These are phyloP conservation scores for Saiga tatarica DNA, from an alignment of 2,113 vertebrate species.

Conservation along the genomic window DNA sequence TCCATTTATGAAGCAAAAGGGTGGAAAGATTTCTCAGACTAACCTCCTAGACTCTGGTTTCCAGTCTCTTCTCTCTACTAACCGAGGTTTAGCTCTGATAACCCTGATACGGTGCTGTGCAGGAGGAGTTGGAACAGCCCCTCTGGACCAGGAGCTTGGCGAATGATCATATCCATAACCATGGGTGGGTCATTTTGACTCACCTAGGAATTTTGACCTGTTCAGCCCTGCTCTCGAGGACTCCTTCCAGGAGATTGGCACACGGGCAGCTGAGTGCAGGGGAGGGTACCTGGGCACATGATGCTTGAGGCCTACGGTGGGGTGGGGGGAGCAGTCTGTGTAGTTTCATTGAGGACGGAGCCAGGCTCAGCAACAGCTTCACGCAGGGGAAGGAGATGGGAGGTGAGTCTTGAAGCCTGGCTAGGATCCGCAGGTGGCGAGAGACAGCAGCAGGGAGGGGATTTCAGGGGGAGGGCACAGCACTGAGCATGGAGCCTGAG, in stretches of 20 bases:
- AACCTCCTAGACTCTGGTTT: background rate
- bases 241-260: background rate
- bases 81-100: background rate
- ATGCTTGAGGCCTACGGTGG: background rate
- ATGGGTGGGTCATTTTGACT: background rate
- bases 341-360: rapidly evolving
- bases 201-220: too few relatives aligned
- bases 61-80: background rate
- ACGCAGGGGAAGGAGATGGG: background rate
- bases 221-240: background rate
- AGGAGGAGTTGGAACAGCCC: background rate
- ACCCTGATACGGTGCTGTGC: background rate
- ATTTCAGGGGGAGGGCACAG: background rate
- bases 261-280: background rate
- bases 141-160: background rate
- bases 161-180: background rate
- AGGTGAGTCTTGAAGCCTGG: background rate
- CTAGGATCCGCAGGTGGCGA: background rate
- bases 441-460: rapidly evolving
- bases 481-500: rapidly evolving
- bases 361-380: background rate
- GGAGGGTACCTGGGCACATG: background rate
- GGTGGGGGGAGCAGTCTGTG: too few relatives aligned
- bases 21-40: background rate
- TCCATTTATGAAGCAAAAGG: background rate